Evolutionary conservation across 2,888 invertebrate genomes (phyloP), one percentile per base, ranked within the genome.

Genomic region (Quadroppia sp.): DNA sequence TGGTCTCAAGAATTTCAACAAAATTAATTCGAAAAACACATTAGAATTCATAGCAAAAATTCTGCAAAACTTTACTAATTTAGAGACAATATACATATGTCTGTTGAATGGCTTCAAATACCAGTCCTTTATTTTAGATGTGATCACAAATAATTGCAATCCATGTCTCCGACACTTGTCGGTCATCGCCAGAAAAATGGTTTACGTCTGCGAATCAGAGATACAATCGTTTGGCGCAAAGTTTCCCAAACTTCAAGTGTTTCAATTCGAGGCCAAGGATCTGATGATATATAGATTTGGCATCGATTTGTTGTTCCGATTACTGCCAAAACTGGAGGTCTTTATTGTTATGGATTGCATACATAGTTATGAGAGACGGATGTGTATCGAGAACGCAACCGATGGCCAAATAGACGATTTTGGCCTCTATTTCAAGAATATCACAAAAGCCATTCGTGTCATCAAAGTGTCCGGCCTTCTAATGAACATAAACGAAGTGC

Each of bases 311-410:
- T 1, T 64, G 9, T 64, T 64, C n/a, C 7, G 28, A n/a, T 64
- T 13, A 1, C 20, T 64, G 36, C 17, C 36, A 1, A 32, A 23
- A 64, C 61, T 64, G 20, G 7, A 64, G 36, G 61, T 64, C 4
- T 64, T 64, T n/a, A 64, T 64, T 20, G 11, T 64, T 4, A 36
- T 64, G 61, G 61, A 64, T 36, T 32, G 36, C 2, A 64, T 64
- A 20, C 61, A 64, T 20, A 64, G 61, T 20, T 23, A 64, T 36
- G 61, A 64, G 11, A 36, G 61, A 20, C 9, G 2, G 3, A 32
- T 64, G 20, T 1, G 2, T 36, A n/a, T 64, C 1, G 2, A 4
- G 0, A 4, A 28, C 15, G 1, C 3, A 0, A 2, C 0, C 3
- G 2, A 56, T 2, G 2, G 2, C 15, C 15, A n/a, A n/a, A n/a